phyloP scores from a whole-genome alignment of 2,113 vertebrate species.

The Urocynchramus pylzowi region DNA sequence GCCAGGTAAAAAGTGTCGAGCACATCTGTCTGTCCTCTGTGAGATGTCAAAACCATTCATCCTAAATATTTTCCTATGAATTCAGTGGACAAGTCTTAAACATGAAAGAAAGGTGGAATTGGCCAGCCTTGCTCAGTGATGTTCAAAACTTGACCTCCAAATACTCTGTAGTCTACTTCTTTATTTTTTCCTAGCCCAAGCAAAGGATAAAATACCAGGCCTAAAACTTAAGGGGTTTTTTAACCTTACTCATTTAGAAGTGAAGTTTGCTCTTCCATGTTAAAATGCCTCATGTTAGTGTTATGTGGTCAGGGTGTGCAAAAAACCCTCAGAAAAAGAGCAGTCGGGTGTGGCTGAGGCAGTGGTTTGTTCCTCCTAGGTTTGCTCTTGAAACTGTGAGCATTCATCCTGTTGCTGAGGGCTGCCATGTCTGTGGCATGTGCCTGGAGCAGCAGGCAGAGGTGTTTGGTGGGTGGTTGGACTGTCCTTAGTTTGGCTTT shows the following conservation, averaged over 20 bases:
- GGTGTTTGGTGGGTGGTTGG: accelerated
- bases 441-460: neutral
- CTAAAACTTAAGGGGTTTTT: neutral
- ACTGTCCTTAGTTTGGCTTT: neutral
- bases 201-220: neutral
- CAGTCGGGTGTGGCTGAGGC: neutral
- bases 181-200: neutral
- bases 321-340: neutral
- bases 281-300: neutral
- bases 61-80: neutral
- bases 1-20: constrained; percentile 59
- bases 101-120: neutral
- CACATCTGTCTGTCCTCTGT: neutral
- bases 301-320: accelerated
- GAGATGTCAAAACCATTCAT: constrained; percentile 38
- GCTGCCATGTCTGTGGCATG: accelerated
- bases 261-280: neutral
- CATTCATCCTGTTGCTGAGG: neutral
- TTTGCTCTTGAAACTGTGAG: neutral
- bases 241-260: neutral
- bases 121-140: neutral
- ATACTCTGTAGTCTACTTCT: neutral
- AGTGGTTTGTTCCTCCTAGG: neutral
- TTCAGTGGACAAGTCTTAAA: neutral
- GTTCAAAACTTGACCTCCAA: neutral